A percentile compares a stretch with the other conserved stretches of the same genome.
Conservation (phyloP, 2,113 vertebrate species). For the Oenanthe melanoleuca region DNA sequence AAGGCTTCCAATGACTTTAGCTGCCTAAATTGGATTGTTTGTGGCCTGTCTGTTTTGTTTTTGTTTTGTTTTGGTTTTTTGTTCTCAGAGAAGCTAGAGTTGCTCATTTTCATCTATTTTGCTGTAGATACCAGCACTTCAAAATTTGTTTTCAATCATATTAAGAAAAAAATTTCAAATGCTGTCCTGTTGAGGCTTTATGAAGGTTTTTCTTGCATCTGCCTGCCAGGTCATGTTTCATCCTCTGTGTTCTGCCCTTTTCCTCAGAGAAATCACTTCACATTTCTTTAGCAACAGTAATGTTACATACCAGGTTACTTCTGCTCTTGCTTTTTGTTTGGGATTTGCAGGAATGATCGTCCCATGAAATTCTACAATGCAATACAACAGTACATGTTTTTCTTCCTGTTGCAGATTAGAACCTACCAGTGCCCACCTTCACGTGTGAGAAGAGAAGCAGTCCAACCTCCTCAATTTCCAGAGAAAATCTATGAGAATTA, state of each 20-base stretch:
- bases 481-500: neutral
- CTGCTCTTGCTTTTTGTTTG: neutral
- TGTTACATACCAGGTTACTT: neutral
- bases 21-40: neutral
- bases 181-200: neutral
- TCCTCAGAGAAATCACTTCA: neutral
- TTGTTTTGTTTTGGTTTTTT: neutral
- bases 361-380: neutral
- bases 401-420: neutral
- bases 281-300: neutral
- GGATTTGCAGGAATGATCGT: neutral
- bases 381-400: neutral
- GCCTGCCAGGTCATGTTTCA: neutral
- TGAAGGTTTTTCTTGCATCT: neutral
- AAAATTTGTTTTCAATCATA: neutral
- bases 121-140: neutral
- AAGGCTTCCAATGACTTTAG: neutral
- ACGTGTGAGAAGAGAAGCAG: rapidly evolving
- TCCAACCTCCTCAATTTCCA: neutral
- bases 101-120: neutral
- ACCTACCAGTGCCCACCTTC: neutral
- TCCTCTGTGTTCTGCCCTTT: neutral
- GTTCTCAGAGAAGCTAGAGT: neutral
- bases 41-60: neutral
- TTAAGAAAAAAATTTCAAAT: neutral